Base-by-base conservation (phyloP, 1,140 invertebrate species). In the Manduca sexta region DNA sequence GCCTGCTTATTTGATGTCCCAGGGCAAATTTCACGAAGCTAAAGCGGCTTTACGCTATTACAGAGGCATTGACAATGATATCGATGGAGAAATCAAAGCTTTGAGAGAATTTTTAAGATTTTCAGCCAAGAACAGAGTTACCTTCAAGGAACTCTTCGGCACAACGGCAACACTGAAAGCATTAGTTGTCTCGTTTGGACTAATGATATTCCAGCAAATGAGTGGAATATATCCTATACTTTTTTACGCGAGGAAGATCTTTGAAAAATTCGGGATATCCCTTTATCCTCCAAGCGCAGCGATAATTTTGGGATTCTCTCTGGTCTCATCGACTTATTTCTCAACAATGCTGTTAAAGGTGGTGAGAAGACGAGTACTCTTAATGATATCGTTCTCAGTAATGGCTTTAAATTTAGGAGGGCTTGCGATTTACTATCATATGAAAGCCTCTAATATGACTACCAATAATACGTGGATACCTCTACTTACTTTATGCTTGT, bases 121-220 rank as follows among this genome's bases (percentile, higher is more conserved):
- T 46, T 74, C 64, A 13, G 75, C 63, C 4, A 83, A 75, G 26
- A 72, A 78, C 42, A 75, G 69, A 62, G 72, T 80, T 0, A 79
- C 73, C 2, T 83, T 88, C 49, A 82, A 74, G 35, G 75, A 88
- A 40, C 54, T 89, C 2, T 78, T 77, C 34, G 53, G 67, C 11
- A 79, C 75, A n/a, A 81, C 60, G 49, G 82, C 88, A 12, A 89
- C 88, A 2, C 66, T 86, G 17, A 89, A 87, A 68, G 86, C 86
- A 11, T 57, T 88, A 2, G 52, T 88, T 3, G 88, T 90, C 13
- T 84, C 87, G 29, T 87, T 89, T 37, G 80, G 82, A 60, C 84
- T 95, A 0, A 95, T 95, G 93, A 84, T 93, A 17, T 93, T 95
- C 54, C 94, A 96, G 67, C 94, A 95, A 65, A 79, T 95, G 16